These are phyloP conservation scores for Sebastes flavidus DNA, from an alignment of 2,797 vertebrate genomes.

Conservation along the genomic window DNA sequence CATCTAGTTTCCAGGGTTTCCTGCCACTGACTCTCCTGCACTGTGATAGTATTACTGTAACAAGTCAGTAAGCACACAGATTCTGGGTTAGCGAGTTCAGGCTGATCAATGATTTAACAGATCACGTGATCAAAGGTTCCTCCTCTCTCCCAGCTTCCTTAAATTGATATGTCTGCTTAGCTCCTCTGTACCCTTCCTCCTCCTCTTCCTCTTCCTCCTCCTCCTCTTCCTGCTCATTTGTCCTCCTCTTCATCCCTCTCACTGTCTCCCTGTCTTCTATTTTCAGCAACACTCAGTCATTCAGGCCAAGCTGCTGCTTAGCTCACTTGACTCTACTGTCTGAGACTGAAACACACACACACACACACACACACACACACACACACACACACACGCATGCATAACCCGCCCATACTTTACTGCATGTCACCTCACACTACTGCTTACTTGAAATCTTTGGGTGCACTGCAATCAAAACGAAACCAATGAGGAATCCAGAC, in stretches of 20 bases:
- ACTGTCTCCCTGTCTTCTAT: constrained; percentile 57
- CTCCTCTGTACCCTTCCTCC: background rate
- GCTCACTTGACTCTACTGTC: constrained; percentile 1
- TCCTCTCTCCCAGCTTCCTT: constrained; percentile 1
- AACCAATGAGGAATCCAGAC: background rate
- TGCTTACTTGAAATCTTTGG: constrained; percentile 2
- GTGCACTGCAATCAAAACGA: background rate
- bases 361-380: background rate
- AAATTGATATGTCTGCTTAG: constrained; percentile 35
- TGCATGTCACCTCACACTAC: background rate
- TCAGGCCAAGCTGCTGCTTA: constrained; percentile 55
- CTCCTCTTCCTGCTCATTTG: constrained; percentile 1
- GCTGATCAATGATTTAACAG: constrained; percentile 65
- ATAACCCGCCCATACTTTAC: background rate
- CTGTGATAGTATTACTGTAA: constrained; percentile 5
- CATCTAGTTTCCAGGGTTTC: background rate
- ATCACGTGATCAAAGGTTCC: constrained; percentile 39
- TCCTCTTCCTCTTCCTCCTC: background rate
- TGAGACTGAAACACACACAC: constrained; percentile 6
- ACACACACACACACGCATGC: background rate
- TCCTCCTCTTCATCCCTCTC: constrained; percentile 32
- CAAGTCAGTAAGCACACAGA: constrained; percentile 27
- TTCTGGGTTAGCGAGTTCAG: constrained; percentile 48
- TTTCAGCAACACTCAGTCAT: constrained; percentile 73
- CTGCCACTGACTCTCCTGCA: background rate